These are phyloP conservation scores for Glossosoma conforme DNA, from an alignment of 1,140 invertebrate species.

Conservation along the genomic window DNA sequence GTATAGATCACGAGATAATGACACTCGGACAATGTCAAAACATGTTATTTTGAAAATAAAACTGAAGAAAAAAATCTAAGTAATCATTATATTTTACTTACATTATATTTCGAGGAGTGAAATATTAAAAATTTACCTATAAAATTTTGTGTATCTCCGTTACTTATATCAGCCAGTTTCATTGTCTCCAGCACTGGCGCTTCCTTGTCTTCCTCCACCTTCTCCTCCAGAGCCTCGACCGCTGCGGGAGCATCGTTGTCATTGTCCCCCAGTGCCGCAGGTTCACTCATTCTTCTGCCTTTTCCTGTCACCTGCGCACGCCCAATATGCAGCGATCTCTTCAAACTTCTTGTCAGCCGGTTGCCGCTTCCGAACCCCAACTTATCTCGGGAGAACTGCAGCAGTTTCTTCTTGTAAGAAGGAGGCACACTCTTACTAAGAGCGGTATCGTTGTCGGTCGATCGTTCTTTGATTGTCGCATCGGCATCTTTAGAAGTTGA, in stretches of 20 bases:
- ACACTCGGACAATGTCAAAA: no score
- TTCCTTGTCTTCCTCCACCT: conserved; percentile 39
- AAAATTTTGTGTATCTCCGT: conserved; percentile 22
- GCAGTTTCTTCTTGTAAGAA: conserved; percentile 47
- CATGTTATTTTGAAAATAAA: no score
- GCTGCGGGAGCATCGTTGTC: conserved; percentile 40
- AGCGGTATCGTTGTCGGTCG: conserved; percentile 35
- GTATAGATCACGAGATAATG: no score
- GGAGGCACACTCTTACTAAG: conserved; percentile 49
- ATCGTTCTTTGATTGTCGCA: conserved; percentile 33
- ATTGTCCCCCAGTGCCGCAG: conserved; percentile 38
- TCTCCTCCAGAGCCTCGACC: conserved; percentile 45
- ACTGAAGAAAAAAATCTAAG: no score
- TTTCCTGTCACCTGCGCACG: conserved; percentile 41
- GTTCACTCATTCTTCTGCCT: conserved; percentile 45
- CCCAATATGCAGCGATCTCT: conserved; percentile 46
- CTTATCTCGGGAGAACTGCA: conserved; percentile 49
- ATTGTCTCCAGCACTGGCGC: conserved; percentile 42
- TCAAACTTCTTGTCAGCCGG: conserved; percentile 46
- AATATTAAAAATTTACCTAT: conserved; percentile 20
- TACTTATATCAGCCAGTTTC: conserved; percentile 34
- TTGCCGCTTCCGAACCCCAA: conserved; percentile 46
- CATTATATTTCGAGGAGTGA: no score
- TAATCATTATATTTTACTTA: no score
- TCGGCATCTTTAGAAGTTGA: conserved; percentile 36